Percentiles rank a stretch among this genome's conserved stretches.
Evolutionary conservation across 2,797 vertebrate species (phyloP).

Genomic region (Thunnus albacares): DNA sequence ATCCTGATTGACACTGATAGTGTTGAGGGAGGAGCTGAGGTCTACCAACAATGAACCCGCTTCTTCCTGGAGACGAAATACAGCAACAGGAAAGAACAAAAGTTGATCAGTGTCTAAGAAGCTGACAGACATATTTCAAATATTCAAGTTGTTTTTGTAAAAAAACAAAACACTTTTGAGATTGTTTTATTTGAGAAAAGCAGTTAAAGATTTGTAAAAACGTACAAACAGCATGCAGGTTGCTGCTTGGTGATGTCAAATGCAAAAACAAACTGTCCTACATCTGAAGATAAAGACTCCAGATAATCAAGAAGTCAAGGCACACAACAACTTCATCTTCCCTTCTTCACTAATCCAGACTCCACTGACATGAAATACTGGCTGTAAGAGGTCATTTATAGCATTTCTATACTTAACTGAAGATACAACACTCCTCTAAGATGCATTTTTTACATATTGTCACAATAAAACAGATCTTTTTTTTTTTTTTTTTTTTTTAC

Average conservation of each 20-base stretch:
- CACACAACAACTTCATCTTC: no score
- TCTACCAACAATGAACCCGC: conserved; percentile 86
- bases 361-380: no score
- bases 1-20: conserved; percentile 68
- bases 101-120: conserved; percentile 1
- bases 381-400: no score
- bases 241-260: not conserved
- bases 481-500: no score
- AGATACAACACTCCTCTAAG: not conserved
- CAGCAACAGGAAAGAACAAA: conserved; percentile 8
- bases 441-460: not conserved
- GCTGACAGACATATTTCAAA: not conserved
- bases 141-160: no score
- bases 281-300: not conserved
- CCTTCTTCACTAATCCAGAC: no score
- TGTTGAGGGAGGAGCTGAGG: conserved; percentile 88
- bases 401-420: no score
- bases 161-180: no score
- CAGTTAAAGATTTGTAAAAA: not conserved
- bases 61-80: conserved; percentile 82
- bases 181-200: not conserved
- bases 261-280: not conserved
- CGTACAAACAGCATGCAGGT: not conserved
- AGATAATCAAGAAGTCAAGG: no score
- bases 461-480: not conserved